Conservation (phyloP, 1,140 invertebrate species). For the Cylas formicarius region DNA sequence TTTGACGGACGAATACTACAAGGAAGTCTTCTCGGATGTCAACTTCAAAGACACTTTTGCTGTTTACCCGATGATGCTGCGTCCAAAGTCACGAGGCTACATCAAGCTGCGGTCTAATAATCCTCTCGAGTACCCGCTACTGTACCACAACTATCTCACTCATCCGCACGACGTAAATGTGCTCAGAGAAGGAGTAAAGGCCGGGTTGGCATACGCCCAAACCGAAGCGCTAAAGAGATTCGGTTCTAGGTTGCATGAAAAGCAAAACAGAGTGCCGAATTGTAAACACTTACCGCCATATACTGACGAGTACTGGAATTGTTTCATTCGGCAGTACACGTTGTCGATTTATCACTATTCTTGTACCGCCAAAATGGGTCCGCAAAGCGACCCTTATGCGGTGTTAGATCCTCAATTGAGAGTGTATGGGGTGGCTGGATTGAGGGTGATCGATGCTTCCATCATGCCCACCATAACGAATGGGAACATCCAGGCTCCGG, state of each 20-base stretch:
- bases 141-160: constrained; percentile 85
- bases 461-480: constrained; percentile 76
- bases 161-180: constrained; percentile 73
- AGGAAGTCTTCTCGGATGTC: constrained; percentile 61
- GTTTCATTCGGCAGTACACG: constrained; percentile 69
- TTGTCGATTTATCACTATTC: constrained; percentile 84
- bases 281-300: constrained; percentile 68
- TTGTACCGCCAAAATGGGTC: constrained; percentile 80
- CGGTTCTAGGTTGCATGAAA: constrained; percentile 61
- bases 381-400: constrained; percentile 62
- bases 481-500: constrained; percentile 79
- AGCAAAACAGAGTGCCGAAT: constrained; percentile 60
- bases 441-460: constrained; percentile 73
- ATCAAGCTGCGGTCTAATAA: constrained; percentile 69
- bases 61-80: constrained; percentile 77
- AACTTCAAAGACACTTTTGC: constrained; percentile 68
- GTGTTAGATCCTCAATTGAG: constrained; percentile 74
- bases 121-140: constrained; percentile 74
- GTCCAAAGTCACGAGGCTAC: constrained; percentile 76
- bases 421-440: constrained; percentile 62
- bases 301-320: constrained; percentile 81
- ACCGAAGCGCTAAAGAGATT: constrained; percentile 65
- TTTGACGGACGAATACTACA: constrained; percentile 69
- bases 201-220: constrained; percentile 69
- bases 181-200: constrained; percentile 76